A percentile compares a stretch with the other conserved stretches of the same genome.
These are phyloP conservation scores for Clarias macrocephalus DNA, from an alignment of 2,113 vertebrate genomes.

Conservation along the genomic window DNA sequence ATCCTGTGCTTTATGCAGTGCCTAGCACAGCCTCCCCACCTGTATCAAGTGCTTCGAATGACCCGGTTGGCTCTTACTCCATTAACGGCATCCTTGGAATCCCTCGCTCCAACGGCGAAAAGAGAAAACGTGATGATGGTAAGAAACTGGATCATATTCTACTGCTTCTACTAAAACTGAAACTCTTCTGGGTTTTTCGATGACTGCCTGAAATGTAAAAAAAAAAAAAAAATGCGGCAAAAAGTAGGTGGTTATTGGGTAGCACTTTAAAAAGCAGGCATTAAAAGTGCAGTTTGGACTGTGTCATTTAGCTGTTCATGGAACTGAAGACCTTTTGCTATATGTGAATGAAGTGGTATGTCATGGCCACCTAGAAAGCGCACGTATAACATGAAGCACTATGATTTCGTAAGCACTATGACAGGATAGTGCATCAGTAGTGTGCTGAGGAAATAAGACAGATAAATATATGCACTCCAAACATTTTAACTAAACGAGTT, in stretches of 20 bases:
- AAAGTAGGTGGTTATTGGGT: slow-evolving; percentile 64
- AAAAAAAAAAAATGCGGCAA: slow-evolving; percentile 63
- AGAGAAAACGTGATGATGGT: slow-evolving; percentile 99
- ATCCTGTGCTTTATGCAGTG: slow-evolving; percentile 80
- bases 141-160: slow-evolving; percentile 70
- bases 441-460: slow-evolving; percentile 23
- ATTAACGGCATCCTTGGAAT: slow-evolving; percentile 99
- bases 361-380: slow-evolving; percentile 45
- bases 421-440: slow-evolving; percentile 16
- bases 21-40: slow-evolving; percentile 97
- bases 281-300: slow-evolving; percentile 46
- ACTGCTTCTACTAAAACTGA: slow-evolving; percentile 50
- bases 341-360: slow-evolving; percentile 45
- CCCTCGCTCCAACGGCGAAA: slow-evolving; percentile 98
- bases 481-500: slow-evolving; percentile 5
- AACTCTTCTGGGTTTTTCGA: slow-evolving; percentile 38
- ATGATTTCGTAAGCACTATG: slow-evolving; percentile 23
- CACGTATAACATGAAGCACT: slow-evolving; percentile 19
- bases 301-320: slow-evolving; percentile 38
- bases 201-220: slow-evolving; percentile 66
- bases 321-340: slow-evolving; percentile 40
- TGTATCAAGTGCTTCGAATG: slow-evolving; percentile 97
- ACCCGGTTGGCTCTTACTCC: slow-evolving; percentile 99
- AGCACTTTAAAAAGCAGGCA: slow-evolving; percentile 56
- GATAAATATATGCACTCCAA: background rate